These are phyloP conservation scores for Nycticryphes semicollaris DNA, from an alignment of 2,113 vertebrate genomes.

Conservation along the genomic window DNA sequence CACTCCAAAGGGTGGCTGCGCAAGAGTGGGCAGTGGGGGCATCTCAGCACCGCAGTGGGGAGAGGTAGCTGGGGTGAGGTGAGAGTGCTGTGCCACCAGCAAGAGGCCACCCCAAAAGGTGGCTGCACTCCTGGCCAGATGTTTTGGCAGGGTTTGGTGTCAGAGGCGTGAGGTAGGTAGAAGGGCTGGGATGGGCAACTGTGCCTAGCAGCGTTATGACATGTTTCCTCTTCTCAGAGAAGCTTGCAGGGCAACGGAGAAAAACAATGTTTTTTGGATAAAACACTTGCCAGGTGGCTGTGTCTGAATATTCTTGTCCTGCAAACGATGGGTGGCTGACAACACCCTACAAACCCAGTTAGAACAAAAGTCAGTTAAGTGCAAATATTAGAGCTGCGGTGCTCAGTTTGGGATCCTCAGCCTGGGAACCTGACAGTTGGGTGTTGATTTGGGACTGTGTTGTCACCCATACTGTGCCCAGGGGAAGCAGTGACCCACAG, in stretches of 20 bases:
- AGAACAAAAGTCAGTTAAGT: neutral
- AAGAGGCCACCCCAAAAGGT: neutral
- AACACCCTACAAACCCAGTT: neutral
- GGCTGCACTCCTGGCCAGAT: neutral
- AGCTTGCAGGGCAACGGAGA: neutral
- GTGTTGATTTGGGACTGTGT: neutral
- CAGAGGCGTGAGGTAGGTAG: neutral
- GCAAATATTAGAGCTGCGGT: neutral
- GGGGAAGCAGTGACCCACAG: rapidly evolving
- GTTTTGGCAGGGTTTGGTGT: neutral
- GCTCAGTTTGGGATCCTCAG: neutral
- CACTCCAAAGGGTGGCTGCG: neutral
- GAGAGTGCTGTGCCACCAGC: rapidly evolving
- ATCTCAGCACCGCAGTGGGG: neutral
- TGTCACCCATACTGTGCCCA: rapidly evolving
- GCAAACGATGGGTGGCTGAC: neutral
- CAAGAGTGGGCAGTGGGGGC: neutral
- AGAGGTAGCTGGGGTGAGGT: neutral
- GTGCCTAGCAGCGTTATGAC: rapidly evolving
- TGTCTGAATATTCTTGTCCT: neutral
- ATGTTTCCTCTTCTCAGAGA: neutral
- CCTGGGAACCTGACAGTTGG: neutral
- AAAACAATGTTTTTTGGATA: rapidly evolving
- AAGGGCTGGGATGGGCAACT: neutral
- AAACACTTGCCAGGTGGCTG: neutral